A percentile compares a stretch with the other conserved stretches of the same genome.
Conservation (phyloP, 2,113 vertebrate species). For the Semnornis frantzii region DNA sequence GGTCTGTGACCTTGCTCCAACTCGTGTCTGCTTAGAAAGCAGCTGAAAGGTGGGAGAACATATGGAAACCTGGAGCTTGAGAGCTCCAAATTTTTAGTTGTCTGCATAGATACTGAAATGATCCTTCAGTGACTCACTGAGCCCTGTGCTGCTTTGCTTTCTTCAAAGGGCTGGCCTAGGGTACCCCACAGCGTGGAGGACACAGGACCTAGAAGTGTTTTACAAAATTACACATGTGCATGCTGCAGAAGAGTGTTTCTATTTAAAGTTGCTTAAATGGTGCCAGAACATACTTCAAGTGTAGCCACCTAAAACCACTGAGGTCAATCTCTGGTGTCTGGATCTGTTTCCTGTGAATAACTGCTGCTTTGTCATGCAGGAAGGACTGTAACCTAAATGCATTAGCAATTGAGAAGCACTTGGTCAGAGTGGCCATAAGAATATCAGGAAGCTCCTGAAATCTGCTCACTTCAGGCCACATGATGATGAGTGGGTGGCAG, state of each 20-base stretch:
- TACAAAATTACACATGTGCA: not conserved
- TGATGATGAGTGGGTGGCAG: fast-evolving
- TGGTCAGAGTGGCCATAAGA: fast-evolving
- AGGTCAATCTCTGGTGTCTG: not conserved
- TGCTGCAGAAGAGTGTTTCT: not conserved
- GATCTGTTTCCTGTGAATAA: not conserved
- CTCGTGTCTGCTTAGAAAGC: not conserved
- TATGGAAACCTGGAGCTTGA: not conserved
- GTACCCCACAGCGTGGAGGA: fast-evolving
- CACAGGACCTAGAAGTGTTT: fast-evolving
- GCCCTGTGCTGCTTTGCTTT: not conserved
- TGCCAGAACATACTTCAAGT: not conserved
- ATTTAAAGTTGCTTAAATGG: not conserved
- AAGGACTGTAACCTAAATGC: no score
- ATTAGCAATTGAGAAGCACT: not conserved
- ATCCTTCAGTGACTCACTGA: not conserved
- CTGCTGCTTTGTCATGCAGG: not conserved
- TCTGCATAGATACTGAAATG: not conserved
- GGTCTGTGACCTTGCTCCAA: not conserved
- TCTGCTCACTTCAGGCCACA: not conserved
- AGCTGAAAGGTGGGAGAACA: not conserved
- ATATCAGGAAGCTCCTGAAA: not conserved
- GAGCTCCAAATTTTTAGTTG: not conserved
- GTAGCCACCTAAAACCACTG: not conserved
- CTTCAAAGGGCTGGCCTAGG: fast-evolving